Conservation (phyloP, 1,140 invertebrate species). For the Triops cancriformis region DNA sequence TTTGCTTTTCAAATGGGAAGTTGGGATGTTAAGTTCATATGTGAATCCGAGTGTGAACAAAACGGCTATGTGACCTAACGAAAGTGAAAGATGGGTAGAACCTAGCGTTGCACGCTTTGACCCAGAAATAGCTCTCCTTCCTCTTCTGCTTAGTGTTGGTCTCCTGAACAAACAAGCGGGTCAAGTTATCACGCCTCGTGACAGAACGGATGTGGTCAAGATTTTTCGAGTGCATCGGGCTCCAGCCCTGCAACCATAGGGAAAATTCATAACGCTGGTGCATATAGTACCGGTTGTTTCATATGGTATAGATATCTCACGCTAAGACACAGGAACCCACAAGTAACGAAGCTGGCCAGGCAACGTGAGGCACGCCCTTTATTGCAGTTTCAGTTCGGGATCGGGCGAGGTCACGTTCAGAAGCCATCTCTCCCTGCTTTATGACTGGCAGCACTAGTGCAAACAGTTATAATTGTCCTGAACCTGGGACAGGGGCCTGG, state of each 20-base stretch:
- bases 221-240: neutral
- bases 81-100: neutral
- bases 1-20: no score
- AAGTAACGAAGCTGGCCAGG: neutral
- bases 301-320: neutral
- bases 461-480: neutral
- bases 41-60: no score
- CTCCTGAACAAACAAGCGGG: neutral
- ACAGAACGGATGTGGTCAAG: neutral
- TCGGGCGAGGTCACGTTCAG: neutral
- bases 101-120: neutral
- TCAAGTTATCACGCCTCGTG: conserved; percentile 1
- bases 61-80: neutral
- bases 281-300: neutral
- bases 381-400: neutral
- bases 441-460: neutral
- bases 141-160: neutral
- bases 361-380: neutral
- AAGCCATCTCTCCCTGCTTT: neutral
- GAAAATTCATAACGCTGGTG: neutral
- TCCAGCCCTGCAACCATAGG: neutral
- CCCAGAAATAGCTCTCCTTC: neutral
- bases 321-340: neutral
- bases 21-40: no score
- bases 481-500: neutral